A percentile compares a stretch with the other conserved stretches of the same genome.
These are phyloP conservation scores for Phymastichus coffea DNA, from an alignment of 1,140 invertebrate species.

Conservation along the genomic window DNA sequence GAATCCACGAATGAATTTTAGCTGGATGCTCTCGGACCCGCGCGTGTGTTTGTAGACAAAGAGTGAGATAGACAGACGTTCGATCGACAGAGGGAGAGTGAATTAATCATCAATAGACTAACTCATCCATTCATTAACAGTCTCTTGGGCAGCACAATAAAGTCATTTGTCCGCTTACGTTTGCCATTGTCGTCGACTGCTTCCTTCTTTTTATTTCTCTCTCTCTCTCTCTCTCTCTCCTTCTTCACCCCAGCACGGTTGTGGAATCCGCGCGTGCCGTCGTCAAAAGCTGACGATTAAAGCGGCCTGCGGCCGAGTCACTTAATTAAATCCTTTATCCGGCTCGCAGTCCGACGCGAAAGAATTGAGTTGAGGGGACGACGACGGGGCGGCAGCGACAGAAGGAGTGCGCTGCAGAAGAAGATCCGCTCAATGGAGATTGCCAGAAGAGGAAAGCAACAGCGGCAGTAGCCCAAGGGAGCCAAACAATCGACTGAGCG, in stretches of 20 bases:
- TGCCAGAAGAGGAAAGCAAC: conserved; percentile 15
- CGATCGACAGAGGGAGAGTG: too few species aligned
- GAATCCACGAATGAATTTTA: too few species aligned
- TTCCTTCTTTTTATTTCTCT: conserved; percentile 10
- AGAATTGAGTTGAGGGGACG: conserved; percentile 15
- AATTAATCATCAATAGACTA: not conserved
- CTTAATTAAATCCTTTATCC: conserved; percentile 32
- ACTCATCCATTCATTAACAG: conserved; percentile 11
- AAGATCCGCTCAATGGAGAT: conserved; percentile 20
- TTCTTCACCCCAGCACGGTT: not conserved
- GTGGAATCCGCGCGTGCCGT: not conserved
- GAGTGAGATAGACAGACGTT: too few species aligned
- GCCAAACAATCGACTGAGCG: not conserved
- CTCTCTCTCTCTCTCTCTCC: conserved; percentile 1
- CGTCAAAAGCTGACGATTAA: not conserved
- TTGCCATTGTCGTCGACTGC: not conserved
- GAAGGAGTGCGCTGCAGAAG: conserved; percentile 5
- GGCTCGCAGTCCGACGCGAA: conserved; percentile 23
- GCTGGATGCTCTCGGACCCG: too few species aligned
- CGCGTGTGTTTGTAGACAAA: not conserved
- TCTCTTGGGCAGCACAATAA: too few species aligned
- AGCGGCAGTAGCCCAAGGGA: not conserved
- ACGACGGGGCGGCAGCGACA: not conserved
- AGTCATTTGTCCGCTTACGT: conserved; percentile 23
- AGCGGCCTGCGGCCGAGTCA: conserved; percentile 16